phyloP scores from a whole-genome alignment of 2,113 vertebrate genomes.

The Vimba vimba region DNA sequence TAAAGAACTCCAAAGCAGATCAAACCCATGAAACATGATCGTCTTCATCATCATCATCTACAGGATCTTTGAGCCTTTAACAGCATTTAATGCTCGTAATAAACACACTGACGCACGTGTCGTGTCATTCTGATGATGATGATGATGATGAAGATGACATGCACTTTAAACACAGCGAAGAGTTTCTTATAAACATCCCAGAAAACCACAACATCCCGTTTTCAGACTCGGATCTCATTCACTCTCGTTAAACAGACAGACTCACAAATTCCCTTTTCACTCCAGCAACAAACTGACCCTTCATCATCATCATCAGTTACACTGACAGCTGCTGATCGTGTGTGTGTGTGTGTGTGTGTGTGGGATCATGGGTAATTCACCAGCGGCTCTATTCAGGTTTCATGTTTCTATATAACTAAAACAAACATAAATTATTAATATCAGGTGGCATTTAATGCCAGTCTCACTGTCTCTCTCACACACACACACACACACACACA shows the following conservation, averaged over 20 bases:
- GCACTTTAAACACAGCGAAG: neutral
- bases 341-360: neutral
- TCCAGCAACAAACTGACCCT: neutral
- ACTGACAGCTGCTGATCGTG: neutral
- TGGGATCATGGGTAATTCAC: conserved; percentile 6
- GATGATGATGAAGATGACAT: neutral
- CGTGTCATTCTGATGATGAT: neutral
- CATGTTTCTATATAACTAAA: neutral
- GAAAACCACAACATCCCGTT: neutral
- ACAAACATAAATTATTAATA: conserved; percentile 40
- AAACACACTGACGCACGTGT: too few relatives aligned
- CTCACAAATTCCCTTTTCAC: neutral
- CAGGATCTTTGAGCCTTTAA: neutral
- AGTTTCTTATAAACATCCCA: neutral
- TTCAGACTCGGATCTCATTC: neutral
- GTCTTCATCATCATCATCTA: neutral
- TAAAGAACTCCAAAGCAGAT: neutral
- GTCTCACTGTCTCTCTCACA: conserved; percentile 13
- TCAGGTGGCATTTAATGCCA: conserved; percentile 2
- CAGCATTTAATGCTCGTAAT: neutral
- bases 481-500: conserved; percentile 18
- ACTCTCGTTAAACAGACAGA: neutral
- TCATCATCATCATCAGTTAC: neutral
- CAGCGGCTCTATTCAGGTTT: neutral
- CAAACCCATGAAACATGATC: neutral